Conservation (phyloP, 2,888 invertebrate species). For the Margaritifera margaritifera region DNA sequence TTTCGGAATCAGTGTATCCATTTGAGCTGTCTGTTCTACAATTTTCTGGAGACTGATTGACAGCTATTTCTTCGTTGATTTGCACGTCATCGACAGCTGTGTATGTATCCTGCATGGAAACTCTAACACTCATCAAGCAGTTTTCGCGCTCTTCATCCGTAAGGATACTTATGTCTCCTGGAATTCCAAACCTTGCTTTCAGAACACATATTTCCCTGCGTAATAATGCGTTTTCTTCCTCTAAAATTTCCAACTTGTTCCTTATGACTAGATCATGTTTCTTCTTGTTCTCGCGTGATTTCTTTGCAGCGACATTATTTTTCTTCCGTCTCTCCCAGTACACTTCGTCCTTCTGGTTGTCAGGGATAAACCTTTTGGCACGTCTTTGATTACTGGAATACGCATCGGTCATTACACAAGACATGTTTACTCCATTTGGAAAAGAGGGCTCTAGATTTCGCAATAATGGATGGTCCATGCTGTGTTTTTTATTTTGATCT, state of each 20-base stretch:
- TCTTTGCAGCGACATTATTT: slow-evolving; percentile 61
- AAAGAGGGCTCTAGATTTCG: too few species aligned
- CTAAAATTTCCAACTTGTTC: slow-evolving; percentile 41
- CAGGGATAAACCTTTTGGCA: slow-evolving; percentile 48
- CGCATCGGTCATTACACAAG: too few species aligned
- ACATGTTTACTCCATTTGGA: too few species aligned
- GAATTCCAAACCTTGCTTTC: slow-evolving; percentile 48
- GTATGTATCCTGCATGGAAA: too few species aligned
- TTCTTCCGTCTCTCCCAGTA: slow-evolving; percentile 61
- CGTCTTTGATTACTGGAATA: slow-evolving; percentile 19
- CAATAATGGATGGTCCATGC: too few species aligned
- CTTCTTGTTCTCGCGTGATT: slow-evolving; percentile 57
- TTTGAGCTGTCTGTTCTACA: not conserved
- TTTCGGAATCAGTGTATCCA: not conserved
- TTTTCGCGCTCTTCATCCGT: slow-evolving; percentile 40
- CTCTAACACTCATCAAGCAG: slow-evolving; percentile 22
- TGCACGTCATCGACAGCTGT: not conserved
- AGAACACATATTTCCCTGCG: slow-evolving; percentile 48
- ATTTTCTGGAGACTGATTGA: not conserved
- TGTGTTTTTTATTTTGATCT: too few species aligned
- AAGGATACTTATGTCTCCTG: slow-evolving; percentile 39
- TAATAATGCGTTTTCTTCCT: slow-evolving; percentile 54
- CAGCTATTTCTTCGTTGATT: not conserved
- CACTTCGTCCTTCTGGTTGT: slow-evolving; percentile 49
- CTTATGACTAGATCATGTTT: slow-evolving; percentile 42